Base-by-base conservation (phyloP, 1,140 invertebrate genomes). In the Dinothrombium tinctorium region DNA sequence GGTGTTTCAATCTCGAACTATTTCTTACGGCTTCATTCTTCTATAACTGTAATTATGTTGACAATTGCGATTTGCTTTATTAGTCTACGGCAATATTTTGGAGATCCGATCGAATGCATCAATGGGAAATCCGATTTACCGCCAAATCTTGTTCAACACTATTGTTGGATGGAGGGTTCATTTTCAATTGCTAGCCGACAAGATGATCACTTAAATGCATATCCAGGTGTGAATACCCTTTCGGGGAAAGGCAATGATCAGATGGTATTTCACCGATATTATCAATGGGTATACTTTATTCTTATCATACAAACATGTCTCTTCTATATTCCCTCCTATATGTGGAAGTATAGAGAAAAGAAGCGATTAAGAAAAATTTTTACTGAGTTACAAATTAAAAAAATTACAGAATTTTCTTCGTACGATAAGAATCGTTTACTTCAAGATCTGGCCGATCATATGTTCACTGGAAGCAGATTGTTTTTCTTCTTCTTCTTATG, bases 241-340 rank as follows among this genome's bases (percentile, higher is more conserved):
- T 42, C 26, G 4, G 35, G 36, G 1, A 45, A 40, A 19, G 41
- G 47, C 9, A 25, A 32, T 31, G 78, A 81, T 54, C 71, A 68
- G 54, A 81, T 47, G 29, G 42, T 50, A 4, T 53, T 50, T 39
- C 52, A 54, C 40, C 46, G 43, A 33, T 62, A 62, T 45, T 53
- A 53, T 31, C 52, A 53, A 46, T 55, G 53, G 53, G 39, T 40
- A 2, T 38, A 38, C 17, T 38, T 19, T n/a, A 15, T 38, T 7
- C 19, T 38, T 7, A 19, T n/a, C 37, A 26, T 26, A 8, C 37
- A 38, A 19, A 22, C 24, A 22, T 12, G 35, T 35, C 17, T 35
- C 12, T 37, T 37, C 20, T 37, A 37, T 22, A 3, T 37, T 12
- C 37, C 37, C 2, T 26, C 24, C 23, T 15, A 38, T 12, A n/a